A percentile compares a stretch with the other conserved stretches of the same genome.
These are phyloP conservation scores for Patella depressa DNA, from an alignment of 2,888 invertebrate species.

Conservation along the genomic window DNA sequence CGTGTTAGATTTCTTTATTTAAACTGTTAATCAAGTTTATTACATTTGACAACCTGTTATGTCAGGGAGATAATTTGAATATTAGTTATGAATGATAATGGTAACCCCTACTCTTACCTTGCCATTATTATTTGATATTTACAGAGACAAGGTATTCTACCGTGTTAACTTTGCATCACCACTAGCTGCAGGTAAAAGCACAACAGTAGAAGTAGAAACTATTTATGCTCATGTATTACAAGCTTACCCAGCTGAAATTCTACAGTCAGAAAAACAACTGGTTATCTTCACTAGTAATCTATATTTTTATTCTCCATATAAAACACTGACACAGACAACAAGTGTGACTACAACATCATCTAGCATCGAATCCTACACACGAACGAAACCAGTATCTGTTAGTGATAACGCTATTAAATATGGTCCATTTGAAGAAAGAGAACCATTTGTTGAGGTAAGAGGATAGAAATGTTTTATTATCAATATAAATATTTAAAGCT, in stretches of 20 bases:
- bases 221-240: slow-evolving; percentile 82
- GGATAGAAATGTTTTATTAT: neutral
- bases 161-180: slow-evolving; percentile 57
- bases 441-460: slow-evolving; percentile 73
- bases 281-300: slow-evolving; percentile 89
- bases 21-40: too few relatives aligned
- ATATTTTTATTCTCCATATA: slow-evolving; percentile 88
- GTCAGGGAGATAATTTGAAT: too few relatives aligned
- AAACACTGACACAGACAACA: slow-evolving; percentile 85
- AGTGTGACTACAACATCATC: slow-evolving; percentile 83
- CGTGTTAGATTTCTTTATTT: too few relatives aligned
- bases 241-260: slow-evolving; percentile 90
- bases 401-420: slow-evolving; percentile 87
- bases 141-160: slow-evolving; percentile 58
- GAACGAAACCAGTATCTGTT: slow-evolving; percentile 73
- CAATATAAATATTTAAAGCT: neutral
- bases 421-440: slow-evolving; percentile 87
- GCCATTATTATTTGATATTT: slow-evolving; percentile 9
- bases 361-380: slow-evolving; percentile 77
- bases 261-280: slow-evolving; percentile 93
- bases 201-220: slow-evolving; percentile 70
- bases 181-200: slow-evolving; percentile 62
- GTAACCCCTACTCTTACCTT: too few relatives aligned
- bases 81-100: too few relatives aligned
- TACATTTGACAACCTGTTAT: too few relatives aligned